Evolutionary conservation across 1,140 invertebrate genomes (phyloP), one percentile per base, ranked within the genome.

Genomic region (Nilaparvata lugens): DNA sequence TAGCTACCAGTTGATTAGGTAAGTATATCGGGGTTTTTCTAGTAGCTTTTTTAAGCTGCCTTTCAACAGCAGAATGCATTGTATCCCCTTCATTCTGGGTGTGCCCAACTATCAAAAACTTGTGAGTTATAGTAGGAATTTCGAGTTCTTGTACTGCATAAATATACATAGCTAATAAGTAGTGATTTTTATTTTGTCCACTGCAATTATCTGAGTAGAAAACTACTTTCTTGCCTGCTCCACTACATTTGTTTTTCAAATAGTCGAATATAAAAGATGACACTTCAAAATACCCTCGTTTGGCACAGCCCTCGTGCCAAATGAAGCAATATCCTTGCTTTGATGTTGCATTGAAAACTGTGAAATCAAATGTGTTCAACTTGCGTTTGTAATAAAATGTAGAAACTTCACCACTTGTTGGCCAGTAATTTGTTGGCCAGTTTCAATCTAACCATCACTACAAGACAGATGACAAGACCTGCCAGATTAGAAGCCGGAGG

Each of bases 11-110:
- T 35, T 35, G 31, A 11, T 11, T 35, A 16, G 45, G 45, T 11
- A 23, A 6, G 18, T 48, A 48, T 7, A 48, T 2, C 18, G 45
- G 45, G 1, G 5, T 23, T 19, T 23, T 48, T 9, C 18, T 48
- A 9, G 21, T 18, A 16, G 45, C 45, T 42, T 59, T 48, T 31
- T 52, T 59, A 7, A 59, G 19, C 35, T 64, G 54, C 51, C 28
- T 51, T 31, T 64, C 64, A 28, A 70, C 69, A 6, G 58, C 51
- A 52, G 57, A 65, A 55, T 76, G 73, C 4, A 74, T 67, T 6
- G 66, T 67, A 60, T 76, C 74, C 57, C 67, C 66, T 56, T 75
- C 73, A 70, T 74, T 76, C 56, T 73, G 72, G 21, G 71, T 74
- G 57, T 75, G 74, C 9, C 74, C 74, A 21, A 64, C 67, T 18